Evolutionary conservation across 2,797 vertebrate species (phyloP).

Genomic region (Lycodopsis pacificus): DNA sequence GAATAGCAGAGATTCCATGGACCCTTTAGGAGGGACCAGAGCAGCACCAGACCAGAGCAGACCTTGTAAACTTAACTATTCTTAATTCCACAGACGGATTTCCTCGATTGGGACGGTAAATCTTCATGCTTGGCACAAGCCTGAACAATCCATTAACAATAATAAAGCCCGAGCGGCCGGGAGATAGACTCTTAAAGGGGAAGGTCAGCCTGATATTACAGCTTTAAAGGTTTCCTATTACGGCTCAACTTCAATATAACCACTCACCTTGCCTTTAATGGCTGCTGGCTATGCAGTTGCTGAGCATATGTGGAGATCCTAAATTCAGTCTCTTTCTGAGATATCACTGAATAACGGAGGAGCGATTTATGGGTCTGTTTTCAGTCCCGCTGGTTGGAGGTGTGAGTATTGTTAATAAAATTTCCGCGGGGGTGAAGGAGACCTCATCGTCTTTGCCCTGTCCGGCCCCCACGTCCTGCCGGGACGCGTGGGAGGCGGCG

Average conservation of each 20-base stretch:
- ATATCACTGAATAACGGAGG: conserved; percentile 55
- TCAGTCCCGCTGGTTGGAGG: conserved; percentile 53
- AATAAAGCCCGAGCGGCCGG: conserved; percentile 71
- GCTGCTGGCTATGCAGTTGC: conserved; percentile 67
- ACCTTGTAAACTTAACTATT: conserved; percentile 70
- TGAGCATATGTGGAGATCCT: conserved; percentile 70
- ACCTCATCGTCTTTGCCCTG: conserved; percentile 49
- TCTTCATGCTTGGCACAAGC: conserved; percentile 69
- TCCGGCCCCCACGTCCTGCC: conserved; percentile 51
- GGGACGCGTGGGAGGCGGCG: conserved; percentile 45
- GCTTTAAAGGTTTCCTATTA: conserved; percentile 83
- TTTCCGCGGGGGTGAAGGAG: conserved; percentile 57
- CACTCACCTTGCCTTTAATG: conserved; percentile 78
- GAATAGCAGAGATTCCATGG: conserved; percentile 26
- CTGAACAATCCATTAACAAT: conserved; percentile 80
- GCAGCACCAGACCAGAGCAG: conserved; percentile 42
- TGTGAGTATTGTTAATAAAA: conserved; percentile 73
- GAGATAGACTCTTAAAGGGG: conserved; percentile 79
- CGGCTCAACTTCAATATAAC: conserved; percentile 76
- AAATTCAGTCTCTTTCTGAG: conserved; percentile 64
- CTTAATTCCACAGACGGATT: conserved; percentile 68
- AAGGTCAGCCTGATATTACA: conserved; percentile 81
- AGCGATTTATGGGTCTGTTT: conserved; percentile 64
- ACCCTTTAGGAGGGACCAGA: conserved; percentile 24
- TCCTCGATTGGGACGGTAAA: conserved; percentile 67